A percentile compares a stretch with the other conserved stretches of the same genome.
Evolutionary conservation across 2,113 vertebrate genomes (phyloP).

Genomic region (Peucedramus taeniatus): DNA sequence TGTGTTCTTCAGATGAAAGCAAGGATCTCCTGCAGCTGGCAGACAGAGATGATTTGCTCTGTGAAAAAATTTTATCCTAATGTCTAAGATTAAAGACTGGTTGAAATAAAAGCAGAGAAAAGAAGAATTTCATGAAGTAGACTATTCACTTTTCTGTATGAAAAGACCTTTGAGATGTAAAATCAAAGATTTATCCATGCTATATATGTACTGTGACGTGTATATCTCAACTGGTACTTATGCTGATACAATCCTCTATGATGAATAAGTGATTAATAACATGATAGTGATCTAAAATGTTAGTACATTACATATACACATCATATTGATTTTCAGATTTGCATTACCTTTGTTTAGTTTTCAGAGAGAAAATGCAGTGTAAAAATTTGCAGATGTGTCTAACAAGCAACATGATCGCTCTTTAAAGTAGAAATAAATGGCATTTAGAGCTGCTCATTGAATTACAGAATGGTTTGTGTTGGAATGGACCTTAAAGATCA

Average conservation of each 20-base stretch:
- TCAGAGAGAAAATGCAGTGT: neutral
- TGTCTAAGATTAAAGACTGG: neutral
- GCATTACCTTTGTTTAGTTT: neutral
- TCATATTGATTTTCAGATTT: neutral
- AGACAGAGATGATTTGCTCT: neutral
- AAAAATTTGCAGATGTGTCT: neutral
- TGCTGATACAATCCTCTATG: neutral
- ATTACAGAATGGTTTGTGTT: neutral
- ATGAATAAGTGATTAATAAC: neutral
- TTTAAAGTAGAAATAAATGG: neutral
- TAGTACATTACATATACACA: neutral
- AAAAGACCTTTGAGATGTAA: neutral
- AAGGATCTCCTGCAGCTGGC: neutral
- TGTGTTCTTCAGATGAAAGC: neutral
- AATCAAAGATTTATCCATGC: neutral
- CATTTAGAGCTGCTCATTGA: neutral
- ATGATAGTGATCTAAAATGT: neutral
- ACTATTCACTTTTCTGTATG: neutral
- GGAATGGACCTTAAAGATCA: neutral
- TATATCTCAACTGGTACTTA: neutral
- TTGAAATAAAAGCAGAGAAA: neutral
- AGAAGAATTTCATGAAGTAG: neutral
- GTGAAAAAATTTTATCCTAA: neutral
- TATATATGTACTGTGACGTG: neutral
- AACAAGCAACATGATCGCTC: neutral